Percentiles rank a stretch among this genome's conserved stretches.
These are phyloP conservation scores for Notarius lentiginosus DNA, from an alignment of 2,113 vertebrate genomes.

Conservation along the genomic window DNA sequence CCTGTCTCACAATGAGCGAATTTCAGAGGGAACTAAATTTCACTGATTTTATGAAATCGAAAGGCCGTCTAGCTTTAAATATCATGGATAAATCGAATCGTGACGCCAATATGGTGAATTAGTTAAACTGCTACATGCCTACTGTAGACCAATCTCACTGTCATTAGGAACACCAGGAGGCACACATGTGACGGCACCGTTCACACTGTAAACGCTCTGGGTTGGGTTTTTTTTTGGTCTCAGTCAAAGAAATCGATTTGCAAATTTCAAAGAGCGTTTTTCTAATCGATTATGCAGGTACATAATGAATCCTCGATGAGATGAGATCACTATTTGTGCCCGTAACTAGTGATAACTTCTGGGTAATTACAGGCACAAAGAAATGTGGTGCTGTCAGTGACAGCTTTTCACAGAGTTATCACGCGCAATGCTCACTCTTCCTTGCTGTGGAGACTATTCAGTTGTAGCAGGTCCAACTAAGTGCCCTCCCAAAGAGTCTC, in stretches of 20 bases:
- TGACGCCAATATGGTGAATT: too few relatives aligned
- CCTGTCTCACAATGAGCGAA: too few relatives aligned
- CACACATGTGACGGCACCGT: not conserved
- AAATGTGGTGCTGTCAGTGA: conserved; percentile 19
- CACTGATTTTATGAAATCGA: too few relatives aligned
- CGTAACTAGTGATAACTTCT: not conserved
- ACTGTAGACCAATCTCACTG: not conserved
- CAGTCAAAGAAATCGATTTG: not conserved
- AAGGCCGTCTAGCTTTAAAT: too few relatives aligned
- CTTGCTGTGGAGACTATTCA: conserved; percentile 39
- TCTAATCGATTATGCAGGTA: not conserved
- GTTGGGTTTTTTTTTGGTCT: not conserved
- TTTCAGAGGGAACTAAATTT: too few relatives aligned
- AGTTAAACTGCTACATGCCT: too few relatives aligned
- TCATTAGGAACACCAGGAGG: not conserved
- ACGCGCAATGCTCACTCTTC: not conserved
- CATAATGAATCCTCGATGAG: not conserved
- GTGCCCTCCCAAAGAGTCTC: conserved; percentile 40
- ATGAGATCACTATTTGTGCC: not conserved
- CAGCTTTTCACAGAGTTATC: conserved; percentile 2
- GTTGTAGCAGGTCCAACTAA: conserved; percentile 38
- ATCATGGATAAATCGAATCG: too few relatives aligned
- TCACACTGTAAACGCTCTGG: not conserved
- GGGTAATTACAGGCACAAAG: conserved; percentile 30
- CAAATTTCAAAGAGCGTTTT: not conserved